A percentile compares a stretch with the other conserved stretches of the same genome.
Conservation (phyloP, 2,797 vertebrate species). For the Phalloptychus januarius region DNA sequence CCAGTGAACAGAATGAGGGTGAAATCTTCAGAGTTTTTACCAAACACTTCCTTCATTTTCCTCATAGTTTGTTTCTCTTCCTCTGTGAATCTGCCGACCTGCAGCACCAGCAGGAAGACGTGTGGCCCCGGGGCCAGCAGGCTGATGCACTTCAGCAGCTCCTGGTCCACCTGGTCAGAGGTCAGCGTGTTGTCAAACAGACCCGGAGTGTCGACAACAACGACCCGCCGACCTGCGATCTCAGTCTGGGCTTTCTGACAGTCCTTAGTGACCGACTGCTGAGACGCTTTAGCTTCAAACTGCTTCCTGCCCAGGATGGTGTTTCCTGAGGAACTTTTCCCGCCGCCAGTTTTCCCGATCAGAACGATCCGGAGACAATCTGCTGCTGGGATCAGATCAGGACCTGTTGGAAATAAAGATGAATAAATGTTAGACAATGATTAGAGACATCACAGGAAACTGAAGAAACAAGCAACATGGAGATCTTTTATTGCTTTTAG, state of each 20-base stretch:
- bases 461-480: background rate
- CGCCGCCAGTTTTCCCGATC: constrained; percentile 56
- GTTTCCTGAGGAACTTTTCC: constrained; percentile 58
- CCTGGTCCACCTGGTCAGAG: background rate
- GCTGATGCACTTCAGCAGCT: constrained; percentile 28
- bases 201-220: constrained; percentile 39
- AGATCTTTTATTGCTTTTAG: accelerated
- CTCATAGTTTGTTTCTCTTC: constrained; percentile 31
- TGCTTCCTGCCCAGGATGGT: constrained; percentile 30
- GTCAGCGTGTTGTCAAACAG: constrained; percentile 28
- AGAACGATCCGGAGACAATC: constrained; percentile 47
- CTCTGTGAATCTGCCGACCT: constrained; percentile 23
- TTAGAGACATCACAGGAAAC: background rate
- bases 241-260: constrained; percentile 15
- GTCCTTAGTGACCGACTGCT: background rate
- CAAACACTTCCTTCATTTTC: constrained; percentile 39
- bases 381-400: background rate
- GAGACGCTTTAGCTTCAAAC: background rate
- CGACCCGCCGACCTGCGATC: constrained; percentile 9
- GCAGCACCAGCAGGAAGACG: constrained; percentile 49
- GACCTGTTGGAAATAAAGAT: background rate
- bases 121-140: constrained; percentile 51
- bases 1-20: constrained; percentile 40
- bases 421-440: background rate
- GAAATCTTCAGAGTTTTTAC: constrained; percentile 9